Evolutionary conservation across 2,113 vertebrate species (phyloP).

Genomic region (Brachirus orientalis): DNA sequence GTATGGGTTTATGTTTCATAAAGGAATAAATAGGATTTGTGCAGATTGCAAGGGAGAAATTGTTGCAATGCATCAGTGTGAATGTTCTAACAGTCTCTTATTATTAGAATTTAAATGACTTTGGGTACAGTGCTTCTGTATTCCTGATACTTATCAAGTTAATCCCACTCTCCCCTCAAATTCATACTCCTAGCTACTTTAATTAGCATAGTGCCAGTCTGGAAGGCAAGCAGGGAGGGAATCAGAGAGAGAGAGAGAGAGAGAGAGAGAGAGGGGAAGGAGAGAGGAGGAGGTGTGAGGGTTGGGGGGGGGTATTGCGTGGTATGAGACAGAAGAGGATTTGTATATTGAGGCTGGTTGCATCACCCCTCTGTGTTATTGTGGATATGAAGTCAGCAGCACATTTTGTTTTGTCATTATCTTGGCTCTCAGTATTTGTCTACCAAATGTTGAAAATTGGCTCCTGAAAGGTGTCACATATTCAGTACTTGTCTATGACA

Average conservation of each 20-base stretch:
- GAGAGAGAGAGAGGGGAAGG: conserved; percentile 31
- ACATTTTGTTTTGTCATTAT: conserved; percentile 81
- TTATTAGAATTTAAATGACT: conserved; percentile 87
- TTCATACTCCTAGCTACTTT: conserved; percentile 83
- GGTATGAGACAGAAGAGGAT: conserved; percentile 76
- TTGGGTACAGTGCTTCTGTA: conserved; percentile 83
- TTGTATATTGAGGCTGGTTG: conserved; percentile 77
- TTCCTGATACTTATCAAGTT: conserved; percentile 85
- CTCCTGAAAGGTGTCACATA: conserved; percentile 76
- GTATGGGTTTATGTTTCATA: conserved; percentile 78
- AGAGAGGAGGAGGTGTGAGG: conserved; percentile 29
- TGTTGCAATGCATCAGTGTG: conserved; percentile 80
- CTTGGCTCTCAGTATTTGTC: conserved; percentile 69
- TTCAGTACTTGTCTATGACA: conserved; percentile 67
- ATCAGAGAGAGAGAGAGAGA: conserved; percentile 46
- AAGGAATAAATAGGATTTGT: conserved; percentile 86
- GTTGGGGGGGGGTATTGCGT: conserved; percentile 62
- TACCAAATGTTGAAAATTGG: conserved; percentile 76
- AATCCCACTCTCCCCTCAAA: conserved; percentile 84
- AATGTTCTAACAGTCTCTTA: conserved; percentile 85
- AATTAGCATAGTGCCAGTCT: conserved; percentile 85
- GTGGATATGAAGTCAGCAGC: conserved; percentile 77
- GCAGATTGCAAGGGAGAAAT: conserved; percentile 81
- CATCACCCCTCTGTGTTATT: conserved; percentile 75
- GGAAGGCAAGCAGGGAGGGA: conserved; percentile 74